phyloP scores from a whole-genome alignment of 64 coral and sea anemone species.

The Dendrophyllia cribrosa region DNA sequence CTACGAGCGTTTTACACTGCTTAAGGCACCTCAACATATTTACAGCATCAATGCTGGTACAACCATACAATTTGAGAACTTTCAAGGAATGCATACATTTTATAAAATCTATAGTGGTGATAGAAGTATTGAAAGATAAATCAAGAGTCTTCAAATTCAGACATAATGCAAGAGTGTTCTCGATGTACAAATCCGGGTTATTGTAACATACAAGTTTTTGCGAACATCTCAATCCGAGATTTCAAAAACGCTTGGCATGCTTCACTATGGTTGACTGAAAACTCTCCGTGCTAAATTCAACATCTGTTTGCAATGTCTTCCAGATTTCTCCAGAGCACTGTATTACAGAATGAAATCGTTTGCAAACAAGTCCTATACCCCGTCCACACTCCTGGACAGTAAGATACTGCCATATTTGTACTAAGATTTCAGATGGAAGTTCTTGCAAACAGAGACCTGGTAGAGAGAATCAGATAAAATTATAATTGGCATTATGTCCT shows the following conservation, averaged over 20 bases:
- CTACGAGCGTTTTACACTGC: slow-evolving; percentile 38
- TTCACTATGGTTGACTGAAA: slow-evolving; percentile 50
- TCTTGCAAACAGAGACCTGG: background rate
- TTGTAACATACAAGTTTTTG: slow-evolving; percentile 57
- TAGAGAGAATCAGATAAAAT: background rate
- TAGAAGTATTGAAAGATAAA: slow-evolving; percentile 48
- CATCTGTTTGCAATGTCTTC: slow-evolving; percentile 33
- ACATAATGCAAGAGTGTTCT: slow-evolving; percentile 57
- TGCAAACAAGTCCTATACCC: slow-evolving; percentile 13
- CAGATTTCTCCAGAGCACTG: slow-evolving; percentile 6
- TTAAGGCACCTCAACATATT: slow-evolving; percentile 44
- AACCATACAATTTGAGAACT: slow-evolving; percentile 43
- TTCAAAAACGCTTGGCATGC: slow-evolving; percentile 53
- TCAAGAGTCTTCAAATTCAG: slow-evolving; percentile 15
- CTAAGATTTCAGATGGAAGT: slow-evolving; percentile 6
- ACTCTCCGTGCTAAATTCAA: slow-evolving; percentile 29
- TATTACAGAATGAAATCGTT: slow-evolving; percentile 33
- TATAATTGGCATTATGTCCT: background rate
- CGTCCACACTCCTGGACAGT: background rate
- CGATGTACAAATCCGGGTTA: slow-evolving; percentile 38
- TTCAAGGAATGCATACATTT: slow-evolving; percentile 42
- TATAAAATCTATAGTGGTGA: slow-evolving; percentile 39
- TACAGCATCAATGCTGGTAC: slow-evolving; percentile 24
- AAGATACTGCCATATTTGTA: slow-evolving; percentile 33
- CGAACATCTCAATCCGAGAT: slow-evolving; percentile 56